Percentiles rank a stretch among this genome's conserved stretches.
Conservation (phyloP, 2,888 invertebrate genomes). For the Agrochola circellaris region DNA sequence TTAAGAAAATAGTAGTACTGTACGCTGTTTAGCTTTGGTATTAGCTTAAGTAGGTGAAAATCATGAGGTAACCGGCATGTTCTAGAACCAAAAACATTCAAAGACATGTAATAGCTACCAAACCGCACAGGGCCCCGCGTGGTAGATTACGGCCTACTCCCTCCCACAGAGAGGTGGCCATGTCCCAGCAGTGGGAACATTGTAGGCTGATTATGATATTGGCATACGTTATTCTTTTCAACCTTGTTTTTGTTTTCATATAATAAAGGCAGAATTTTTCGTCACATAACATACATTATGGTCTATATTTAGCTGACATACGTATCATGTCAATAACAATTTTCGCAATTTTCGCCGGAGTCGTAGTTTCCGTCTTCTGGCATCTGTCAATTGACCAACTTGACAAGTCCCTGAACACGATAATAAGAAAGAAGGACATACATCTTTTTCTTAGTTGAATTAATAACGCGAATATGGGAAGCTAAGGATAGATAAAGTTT, state of each 20-base stretch:
- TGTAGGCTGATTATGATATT: neutral
- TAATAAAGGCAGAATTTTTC: neutral
- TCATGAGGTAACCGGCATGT: neutral
- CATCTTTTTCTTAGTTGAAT: neutral
- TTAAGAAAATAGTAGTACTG: too few species aligned
- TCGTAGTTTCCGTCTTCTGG: conserved; percentile 1
- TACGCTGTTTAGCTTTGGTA: neutral
- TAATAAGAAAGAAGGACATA: conserved; percentile 13
- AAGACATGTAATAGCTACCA: neutral
- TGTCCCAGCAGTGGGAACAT: neutral
- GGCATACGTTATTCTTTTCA: too few species aligned
- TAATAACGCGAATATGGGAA: neutral
- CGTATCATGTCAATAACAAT: conserved; percentile 11
- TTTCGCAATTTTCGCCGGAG: neutral
- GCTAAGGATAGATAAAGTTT: neutral
- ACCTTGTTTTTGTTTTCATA: neutral
- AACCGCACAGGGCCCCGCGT: neutral
- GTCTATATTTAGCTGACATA: neutral
- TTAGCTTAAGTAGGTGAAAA: neutral
- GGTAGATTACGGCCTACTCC: too few species aligned
- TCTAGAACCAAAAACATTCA: neutral
- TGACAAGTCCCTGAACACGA: conserved; percentile 26
- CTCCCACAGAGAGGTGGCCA: neutral
- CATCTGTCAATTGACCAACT: conserved; percentile 29
- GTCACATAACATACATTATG: neutral